Conservation (phyloP, 2,797 vertebrate genomes). For the Leucoraja ocellata region DNA sequence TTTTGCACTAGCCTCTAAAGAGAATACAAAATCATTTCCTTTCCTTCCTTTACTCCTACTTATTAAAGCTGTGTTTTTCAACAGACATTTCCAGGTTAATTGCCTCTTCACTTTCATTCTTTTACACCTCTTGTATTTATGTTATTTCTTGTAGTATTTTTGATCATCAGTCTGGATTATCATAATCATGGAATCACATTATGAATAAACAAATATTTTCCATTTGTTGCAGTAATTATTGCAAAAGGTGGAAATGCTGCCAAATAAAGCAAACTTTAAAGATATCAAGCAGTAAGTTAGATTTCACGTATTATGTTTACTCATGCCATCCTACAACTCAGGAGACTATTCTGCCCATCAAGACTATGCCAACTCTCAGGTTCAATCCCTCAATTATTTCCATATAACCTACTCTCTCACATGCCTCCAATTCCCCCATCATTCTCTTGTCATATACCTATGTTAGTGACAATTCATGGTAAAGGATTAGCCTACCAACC, state of each 20-base stretch:
- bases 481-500: too few relatives aligned
- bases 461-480: too few relatives aligned
- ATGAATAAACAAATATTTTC: background rate
- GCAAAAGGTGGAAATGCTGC: background rate
- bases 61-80: background rate
- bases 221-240: background rate
- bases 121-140: background rate
- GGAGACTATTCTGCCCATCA: too few relatives aligned
- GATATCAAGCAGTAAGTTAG: background rate
- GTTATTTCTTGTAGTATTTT: background rate
- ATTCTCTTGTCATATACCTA: too few relatives aligned
- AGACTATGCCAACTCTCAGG: too few relatives aligned
- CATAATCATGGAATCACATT: background rate
- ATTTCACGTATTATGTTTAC: background rate
- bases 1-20: background rate
- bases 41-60: background rate
- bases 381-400: too few relatives aligned
- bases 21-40: background rate
- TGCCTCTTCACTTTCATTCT: background rate
- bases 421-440: too few relatives aligned
- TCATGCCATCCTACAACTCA: too few relatives aligned
- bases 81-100: background rate
- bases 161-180: background rate
- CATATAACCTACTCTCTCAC: too few relatives aligned
- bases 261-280: background rate